phyloP scores from a whole-genome alignment of 1,140 invertebrate species.

The Drosophila mayri region DNA sequence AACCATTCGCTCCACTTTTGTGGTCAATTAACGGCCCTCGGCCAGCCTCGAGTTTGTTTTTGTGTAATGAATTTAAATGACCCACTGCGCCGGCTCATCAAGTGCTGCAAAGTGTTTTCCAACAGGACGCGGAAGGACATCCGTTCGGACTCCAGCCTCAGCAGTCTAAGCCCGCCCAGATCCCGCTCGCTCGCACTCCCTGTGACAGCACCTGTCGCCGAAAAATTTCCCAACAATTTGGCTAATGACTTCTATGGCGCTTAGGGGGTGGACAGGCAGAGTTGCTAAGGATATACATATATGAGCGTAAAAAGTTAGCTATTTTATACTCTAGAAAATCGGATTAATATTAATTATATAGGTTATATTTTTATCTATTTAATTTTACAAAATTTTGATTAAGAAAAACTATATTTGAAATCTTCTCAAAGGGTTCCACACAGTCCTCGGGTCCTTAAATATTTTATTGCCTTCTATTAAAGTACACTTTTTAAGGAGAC shows the following conservation, averaged over 20 bases:
- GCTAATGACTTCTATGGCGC: slow-evolving; percentile 68
- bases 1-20: slow-evolving; percentile 64
- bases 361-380: not conserved
- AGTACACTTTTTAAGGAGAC: too few species aligned
- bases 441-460: not conserved
- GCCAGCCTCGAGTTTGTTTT: slow-evolving; percentile 64
- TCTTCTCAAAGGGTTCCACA: too few species aligned
- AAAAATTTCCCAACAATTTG: slow-evolving; percentile 75
- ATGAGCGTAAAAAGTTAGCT: not conserved
- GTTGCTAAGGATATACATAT: slow-evolving; percentile 1
- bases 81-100: slow-evolving; percentile 58
- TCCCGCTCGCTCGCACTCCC: slow-evolving; percentile 14
- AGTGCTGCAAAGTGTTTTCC: slow-evolving; percentile 65
- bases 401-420: not conserved
- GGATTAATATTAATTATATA: not conserved
- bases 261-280: not conserved
- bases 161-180: slow-evolving; percentile 32
- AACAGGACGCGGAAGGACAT: slow-evolving; percentile 19
- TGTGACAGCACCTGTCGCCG: slow-evolving; percentile 75
- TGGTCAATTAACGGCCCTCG: slow-evolving; percentile 77
- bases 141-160: slow-evolving; percentile 17
- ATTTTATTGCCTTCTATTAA: too few species aligned
- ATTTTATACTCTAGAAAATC: not conserved
- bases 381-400: too few species aligned
- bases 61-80: slow-evolving; percentile 80